phyloP scores from a whole-genome alignment of 1,140 invertebrate genomes.

The Rhagoletis zephyria region DNA sequence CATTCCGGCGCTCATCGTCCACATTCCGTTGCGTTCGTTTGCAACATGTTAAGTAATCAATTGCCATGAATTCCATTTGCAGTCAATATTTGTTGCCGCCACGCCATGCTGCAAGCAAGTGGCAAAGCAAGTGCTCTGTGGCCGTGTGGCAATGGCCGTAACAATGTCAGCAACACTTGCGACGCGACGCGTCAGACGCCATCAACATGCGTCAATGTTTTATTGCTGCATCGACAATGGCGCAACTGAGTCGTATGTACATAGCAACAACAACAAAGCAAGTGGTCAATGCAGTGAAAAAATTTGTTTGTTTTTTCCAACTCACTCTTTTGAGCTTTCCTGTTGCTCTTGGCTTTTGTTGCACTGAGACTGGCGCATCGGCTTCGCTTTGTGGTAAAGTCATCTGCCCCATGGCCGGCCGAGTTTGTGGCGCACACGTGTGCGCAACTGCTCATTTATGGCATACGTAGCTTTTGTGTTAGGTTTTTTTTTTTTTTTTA shows the following conservation, averaged over 20 bases:
- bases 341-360: neutral
- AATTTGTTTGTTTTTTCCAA: neutral
- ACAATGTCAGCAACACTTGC: constrained; percentile 47
- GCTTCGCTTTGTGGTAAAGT: constrained; percentile 10
- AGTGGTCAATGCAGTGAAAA: neutral
- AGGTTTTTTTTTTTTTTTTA: neutral
- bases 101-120: neutral
- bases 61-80: constrained; percentile 62
- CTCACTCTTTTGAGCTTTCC: neutral
- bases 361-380: neutral
- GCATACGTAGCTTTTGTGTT: neutral
- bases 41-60: constrained; percentile 73
- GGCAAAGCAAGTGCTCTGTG: constrained; percentile 23
- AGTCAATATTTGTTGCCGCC: constrained; percentile 46
- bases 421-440: constrained; percentile 25
- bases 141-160: constrained; percentile 46
- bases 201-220: constrained; percentile 27
- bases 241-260: too few species aligned
- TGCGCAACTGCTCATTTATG: constrained; percentile 3
- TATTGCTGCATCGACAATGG: constrained; percentile 50
- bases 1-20: constrained; percentile 38
- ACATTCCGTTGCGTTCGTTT: constrained; percentile 66
- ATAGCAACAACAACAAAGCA: neutral
- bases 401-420: neutral
- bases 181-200: constrained; percentile 31